Base-by-base conservation (phyloP, 2,113 vertebrate genomes). In the Tauraco erythrolophus region DNA sequence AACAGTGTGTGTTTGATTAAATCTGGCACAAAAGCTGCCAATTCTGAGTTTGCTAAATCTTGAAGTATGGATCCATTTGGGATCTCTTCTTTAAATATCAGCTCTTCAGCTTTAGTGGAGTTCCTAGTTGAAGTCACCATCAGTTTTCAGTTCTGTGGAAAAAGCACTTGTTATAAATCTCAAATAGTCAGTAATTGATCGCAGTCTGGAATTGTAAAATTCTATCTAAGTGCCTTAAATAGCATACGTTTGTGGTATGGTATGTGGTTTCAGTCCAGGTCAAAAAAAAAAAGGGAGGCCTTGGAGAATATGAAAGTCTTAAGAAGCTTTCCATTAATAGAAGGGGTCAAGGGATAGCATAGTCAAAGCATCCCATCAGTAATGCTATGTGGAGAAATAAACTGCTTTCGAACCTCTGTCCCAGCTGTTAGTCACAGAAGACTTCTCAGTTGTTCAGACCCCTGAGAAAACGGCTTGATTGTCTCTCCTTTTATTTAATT, bases 201-300 rank as follows among this genome's bases (percentile, higher is more conserved):
- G 3, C 75, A 96, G 93, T 30, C 88, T 80, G 69, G 68, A 92
- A 96, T 28, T 97, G 39, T 64, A 80, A 86, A 89, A 91, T 24
- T 84, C 83, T 95, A n/a, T 93, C 76, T 92, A 56, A 86, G 87
- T 25, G 66, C 70, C 81, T 92, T 72, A 95, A 95, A 97, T 95
- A 96, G 98, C 97, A 94, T 93, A 93, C 80, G 89, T 96, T 97
- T 94, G 69, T 69, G 89, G 79, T 86, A 27, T 66, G 86, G 89
- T 97, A 86, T 98, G 97, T 88, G 64, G 79, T 98, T 98, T 98
- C 96, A 92, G 61, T 60, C 78, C 93, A 92, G 96, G 94, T 98
- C 35, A 94, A 95, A 97, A 97, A 95, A 97, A 97, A 93, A 96
- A 96, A 88, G 60, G 62, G 64, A 95, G 87, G 97, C 97, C 96